Percentiles rank a stretch among this genome's conserved stretches.
Conservation (phyloP, 2,888 invertebrate genomes). For the Acleris cristana region DNA sequence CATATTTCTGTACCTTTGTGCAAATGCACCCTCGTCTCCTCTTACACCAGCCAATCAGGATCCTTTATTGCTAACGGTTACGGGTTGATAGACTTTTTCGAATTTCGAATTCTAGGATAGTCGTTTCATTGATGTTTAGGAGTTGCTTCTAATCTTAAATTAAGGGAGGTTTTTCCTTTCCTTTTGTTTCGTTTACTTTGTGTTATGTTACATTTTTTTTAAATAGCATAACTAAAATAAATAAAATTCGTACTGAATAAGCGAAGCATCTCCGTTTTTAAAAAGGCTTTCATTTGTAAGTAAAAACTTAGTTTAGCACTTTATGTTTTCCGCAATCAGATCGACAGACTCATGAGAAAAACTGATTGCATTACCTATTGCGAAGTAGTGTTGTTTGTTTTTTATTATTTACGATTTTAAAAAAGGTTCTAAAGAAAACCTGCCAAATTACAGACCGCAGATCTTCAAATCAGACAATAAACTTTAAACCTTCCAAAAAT, state of each 20-base stretch:
- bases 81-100: constrained; percentile 26
- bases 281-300: too few species aligned
- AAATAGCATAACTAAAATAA: too few species aligned
- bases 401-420: too few species aligned
- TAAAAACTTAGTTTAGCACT: too few species aligned
- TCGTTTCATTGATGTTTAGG: not conserved
- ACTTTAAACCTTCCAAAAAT: not conserved
- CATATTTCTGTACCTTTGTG: constrained; percentile 81
- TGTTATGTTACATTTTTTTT: not conserved
- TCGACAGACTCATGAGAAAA: too few species aligned
- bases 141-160: not conserved
- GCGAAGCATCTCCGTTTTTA: too few species aligned
- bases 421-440: not conserved
- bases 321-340: too few species aligned
- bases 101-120: constrained; percentile 25
- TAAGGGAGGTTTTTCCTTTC: not conserved
- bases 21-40: constrained; percentile 71
- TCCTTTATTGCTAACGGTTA: constrained; percentile 47
- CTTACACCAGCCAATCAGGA: constrained; percentile 48
- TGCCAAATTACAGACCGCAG: not conserved
- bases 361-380: too few species aligned
- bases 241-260: not conserved
- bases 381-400: too few species aligned
- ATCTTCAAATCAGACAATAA: not conserved
- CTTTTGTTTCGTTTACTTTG: not conserved